A percentile compares a stretch with the other conserved stretches of the same genome.
These are phyloP conservation scores for Nephrocerus scutellatus DNA, from an alignment of 2,888 invertebrate species.

Conservation along the genomic window DNA sequence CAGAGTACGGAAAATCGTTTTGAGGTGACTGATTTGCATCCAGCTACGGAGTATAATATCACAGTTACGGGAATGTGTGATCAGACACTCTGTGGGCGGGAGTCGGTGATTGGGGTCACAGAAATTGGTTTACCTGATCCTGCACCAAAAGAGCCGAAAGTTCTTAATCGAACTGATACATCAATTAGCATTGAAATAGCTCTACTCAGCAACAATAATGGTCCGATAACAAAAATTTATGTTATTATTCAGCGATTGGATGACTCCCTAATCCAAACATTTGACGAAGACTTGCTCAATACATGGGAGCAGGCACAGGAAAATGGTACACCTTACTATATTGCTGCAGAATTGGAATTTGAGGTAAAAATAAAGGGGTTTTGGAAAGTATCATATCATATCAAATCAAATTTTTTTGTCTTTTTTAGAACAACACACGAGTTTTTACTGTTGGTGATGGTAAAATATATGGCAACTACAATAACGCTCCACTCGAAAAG, in stretches of 20 bases:
- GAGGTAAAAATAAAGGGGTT: slow-evolving; percentile 41
- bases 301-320: slow-evolving; percentile 60
- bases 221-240: slow-evolving; percentile 69
- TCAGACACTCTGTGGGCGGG: slow-evolving; percentile 54
- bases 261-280: slow-evolving; percentile 58
- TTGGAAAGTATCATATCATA: not conserved
- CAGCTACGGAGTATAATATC: slow-evolving; percentile 70
- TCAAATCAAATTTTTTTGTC: not conserved
- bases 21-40: slow-evolving; percentile 59
- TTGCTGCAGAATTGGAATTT: slow-evolving; percentile 71
- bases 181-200: slow-evolving; percentile 62
- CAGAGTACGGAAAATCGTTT: slow-evolving; percentile 54
- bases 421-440: slow-evolving; percentile 51
- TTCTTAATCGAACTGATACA: slow-evolving; percentile 56
- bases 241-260: slow-evolving; percentile 63
- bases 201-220: slow-evolving; percentile 65
- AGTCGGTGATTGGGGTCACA: slow-evolving; percentile 58
- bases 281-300: slow-evolving; percentile 55
- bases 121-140: slow-evolving; percentile 65
- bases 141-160: slow-evolving; percentile 60
- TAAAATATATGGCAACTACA: slow-evolving; percentile 63
- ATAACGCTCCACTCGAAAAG: slow-evolving; percentile 65
- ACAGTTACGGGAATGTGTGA: slow-evolving; percentile 61
- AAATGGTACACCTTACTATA: slow-evolving; percentile 69
- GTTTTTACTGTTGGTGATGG: slow-evolving; percentile 74